Conservation (phyloP, 2,113 vertebrate species). For the Mobula hypostoma region DNA sequence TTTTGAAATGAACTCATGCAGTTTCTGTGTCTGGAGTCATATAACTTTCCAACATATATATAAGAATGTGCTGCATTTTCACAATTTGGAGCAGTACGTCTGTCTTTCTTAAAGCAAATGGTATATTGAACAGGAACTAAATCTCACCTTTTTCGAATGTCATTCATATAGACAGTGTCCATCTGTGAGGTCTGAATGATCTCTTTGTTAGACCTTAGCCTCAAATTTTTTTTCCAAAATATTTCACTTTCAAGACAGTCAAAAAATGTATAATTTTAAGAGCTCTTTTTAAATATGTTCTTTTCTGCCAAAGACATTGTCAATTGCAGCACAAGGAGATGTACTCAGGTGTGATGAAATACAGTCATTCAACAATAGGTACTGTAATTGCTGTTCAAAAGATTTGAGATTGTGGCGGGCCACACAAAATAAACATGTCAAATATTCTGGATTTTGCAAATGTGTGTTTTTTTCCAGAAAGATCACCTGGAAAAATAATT, state of each 20-base stretch:
- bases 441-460: neutral
- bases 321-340: neutral
- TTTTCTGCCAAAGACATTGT: neutral
- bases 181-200: neutral
- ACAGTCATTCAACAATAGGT: neutral
- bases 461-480: neutral
- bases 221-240: neutral
- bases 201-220: neutral
- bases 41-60: neutral
- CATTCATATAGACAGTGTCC: neutral
- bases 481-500: conserved; percentile 25
- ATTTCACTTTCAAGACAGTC: neutral
- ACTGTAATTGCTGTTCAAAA: neutral
- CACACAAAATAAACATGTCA: neutral
- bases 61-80: neutral
- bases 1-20: neutral
- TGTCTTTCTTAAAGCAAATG: neutral
- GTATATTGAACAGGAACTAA: neutral
- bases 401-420: neutral
- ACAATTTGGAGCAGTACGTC: neutral
- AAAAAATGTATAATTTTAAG: conserved; percentile 1
- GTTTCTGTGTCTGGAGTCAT: neutral
- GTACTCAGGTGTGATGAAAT: neutral
- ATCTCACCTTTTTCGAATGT: neutral
- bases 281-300: neutral